A percentile compares a stretch with the other conserved stretches of the same genome.
Conservation (phyloP, 2,888 invertebrate genomes). For the Megaustenia siamemsis region DNA sequence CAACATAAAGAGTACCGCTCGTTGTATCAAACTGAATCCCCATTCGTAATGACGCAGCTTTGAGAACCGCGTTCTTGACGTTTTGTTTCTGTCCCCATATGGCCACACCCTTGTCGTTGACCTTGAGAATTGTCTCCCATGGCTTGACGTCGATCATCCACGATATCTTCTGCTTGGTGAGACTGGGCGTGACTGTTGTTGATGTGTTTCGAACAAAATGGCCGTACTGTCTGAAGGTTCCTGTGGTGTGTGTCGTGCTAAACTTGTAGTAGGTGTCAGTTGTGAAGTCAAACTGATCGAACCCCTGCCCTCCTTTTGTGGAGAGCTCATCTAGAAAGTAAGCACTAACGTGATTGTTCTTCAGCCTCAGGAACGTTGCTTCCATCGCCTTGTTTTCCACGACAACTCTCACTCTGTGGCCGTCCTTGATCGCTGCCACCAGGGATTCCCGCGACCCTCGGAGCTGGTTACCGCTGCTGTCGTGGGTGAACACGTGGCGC, state of each 20-base stretch:
- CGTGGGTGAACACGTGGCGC: conserved; percentile 59
- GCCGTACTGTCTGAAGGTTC: conserved; percentile 57
- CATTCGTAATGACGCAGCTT: conserved; percentile 53
- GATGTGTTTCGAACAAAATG: conserved; percentile 57
- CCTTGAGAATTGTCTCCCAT: conserved; percentile 58
- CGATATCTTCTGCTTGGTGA: conserved; percentile 56
- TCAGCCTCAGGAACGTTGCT: conserved; percentile 52
- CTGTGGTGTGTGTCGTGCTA: conserved; percentile 56
- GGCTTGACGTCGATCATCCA: conserved; percentile 58
- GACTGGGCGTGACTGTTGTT: conserved; percentile 46
- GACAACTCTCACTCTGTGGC: conserved; percentile 56
- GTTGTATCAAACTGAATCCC: conserved; percentile 52
- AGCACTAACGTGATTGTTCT: conserved; percentile 56
- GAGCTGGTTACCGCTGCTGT: conserved; percentile 53
- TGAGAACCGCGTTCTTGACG: conserved; percentile 56
- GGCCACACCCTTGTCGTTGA: conserved; percentile 55
- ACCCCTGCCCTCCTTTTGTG: conserved; percentile 55
- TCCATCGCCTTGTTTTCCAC: conserved; percentile 56
- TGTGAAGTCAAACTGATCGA: conserved; percentile 58
- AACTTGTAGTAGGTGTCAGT: conserved; percentile 57
- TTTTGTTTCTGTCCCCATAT: conserved; percentile 56
- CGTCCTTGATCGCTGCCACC: conserved; percentile 55
- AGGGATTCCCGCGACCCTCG: conserved; percentile 54
- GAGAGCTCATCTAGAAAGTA: conserved; percentile 58
- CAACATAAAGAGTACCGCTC: conserved; percentile 53